Conservation (phyloP, 1,140 invertebrate species). For the Carposina sasakii region DNA sequence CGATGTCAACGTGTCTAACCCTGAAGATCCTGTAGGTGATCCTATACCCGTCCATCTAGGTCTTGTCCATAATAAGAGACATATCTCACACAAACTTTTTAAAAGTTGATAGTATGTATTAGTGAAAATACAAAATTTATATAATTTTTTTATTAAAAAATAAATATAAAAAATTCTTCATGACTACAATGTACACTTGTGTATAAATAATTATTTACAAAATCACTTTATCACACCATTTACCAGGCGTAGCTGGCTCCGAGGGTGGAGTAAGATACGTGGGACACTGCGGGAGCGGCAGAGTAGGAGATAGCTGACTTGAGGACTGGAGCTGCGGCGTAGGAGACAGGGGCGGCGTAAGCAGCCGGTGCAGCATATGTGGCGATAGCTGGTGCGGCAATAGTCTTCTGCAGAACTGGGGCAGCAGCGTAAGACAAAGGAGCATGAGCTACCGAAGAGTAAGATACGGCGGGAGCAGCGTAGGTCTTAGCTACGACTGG, state of each 20-base stretch:
- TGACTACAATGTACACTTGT: too few relatives aligned
- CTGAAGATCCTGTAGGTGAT: too few relatives aligned
- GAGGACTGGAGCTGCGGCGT: conserved; percentile 16
- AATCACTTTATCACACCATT: too few relatives aligned
- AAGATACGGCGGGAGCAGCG: conserved; percentile 28
- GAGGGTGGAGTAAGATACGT: conserved; percentile 38
- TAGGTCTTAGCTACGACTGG: conserved; percentile 19
- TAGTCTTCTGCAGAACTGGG: conserved; percentile 19
- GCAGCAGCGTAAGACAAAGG: conserved; percentile 19
- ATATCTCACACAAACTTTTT: too few relatives aligned
- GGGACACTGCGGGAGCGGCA: conserved; percentile 43
- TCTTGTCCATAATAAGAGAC: too few relatives aligned
- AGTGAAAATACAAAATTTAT: too few relatives aligned
- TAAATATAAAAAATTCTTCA: too few relatives aligned
- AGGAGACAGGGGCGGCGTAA: conserved; percentile 17
- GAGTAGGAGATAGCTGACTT: conserved; percentile 1
- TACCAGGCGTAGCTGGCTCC: conserved; percentile 44
- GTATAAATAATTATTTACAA: too few relatives aligned
- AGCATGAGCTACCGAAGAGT: conserved; percentile 28
- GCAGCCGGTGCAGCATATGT: conserved; percentile 13
- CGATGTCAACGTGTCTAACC: too few relatives aligned
- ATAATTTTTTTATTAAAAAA: too few relatives aligned
- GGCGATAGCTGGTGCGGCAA: conserved; percentile 9
- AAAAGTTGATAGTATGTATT: too few relatives aligned
- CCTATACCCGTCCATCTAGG: too few relatives aligned